phyloP scores from a whole-genome alignment of 2,797 vertebrate species.

The Odontamblyopus lacepedii region DNA sequence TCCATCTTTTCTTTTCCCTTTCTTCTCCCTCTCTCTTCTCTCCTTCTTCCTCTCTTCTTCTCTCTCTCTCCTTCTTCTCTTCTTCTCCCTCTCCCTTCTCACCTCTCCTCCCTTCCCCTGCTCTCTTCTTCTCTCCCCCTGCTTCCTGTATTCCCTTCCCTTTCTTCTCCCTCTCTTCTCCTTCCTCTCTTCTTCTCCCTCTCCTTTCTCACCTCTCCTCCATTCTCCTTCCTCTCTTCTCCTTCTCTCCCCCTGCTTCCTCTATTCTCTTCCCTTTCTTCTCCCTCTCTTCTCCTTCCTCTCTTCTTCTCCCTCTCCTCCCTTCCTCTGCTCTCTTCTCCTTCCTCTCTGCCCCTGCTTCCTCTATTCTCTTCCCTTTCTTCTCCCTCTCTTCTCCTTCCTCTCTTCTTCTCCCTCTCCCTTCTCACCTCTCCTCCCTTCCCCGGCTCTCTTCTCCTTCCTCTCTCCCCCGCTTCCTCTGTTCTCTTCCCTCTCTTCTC shows the following conservation, averaged over 20 bases:
- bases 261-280: slow-evolving; percentile 19
- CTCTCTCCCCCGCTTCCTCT: slow-evolving; percentile 51
- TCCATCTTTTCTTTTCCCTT: too few relatives aligned
- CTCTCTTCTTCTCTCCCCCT: not conserved
- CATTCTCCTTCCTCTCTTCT: slow-evolving; percentile 49
- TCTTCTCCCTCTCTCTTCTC: too few relatives aligned
- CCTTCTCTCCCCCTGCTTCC: slow-evolving; percentile 9
- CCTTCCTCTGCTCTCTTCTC: not conserved
- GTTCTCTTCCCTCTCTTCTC: not conserved
- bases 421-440: slow-evolving; percentile 55
- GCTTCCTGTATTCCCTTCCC: slow-evolving; percentile 14
- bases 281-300: slow-evolving; percentile 41
- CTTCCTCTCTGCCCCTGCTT: slow-evolving; percentile 48
- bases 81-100: slow-evolving; percentile 36
- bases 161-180: slow-evolving; percentile 44
- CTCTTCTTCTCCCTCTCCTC: slow-evolving; percentile 45
- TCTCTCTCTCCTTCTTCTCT: too few relatives aligned
- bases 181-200: too few relatives aligned
- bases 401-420: slow-evolving; percentile 27
- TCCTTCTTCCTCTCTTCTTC: slow-evolving; percentile 21
- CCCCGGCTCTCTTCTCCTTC: too few relatives aligned
- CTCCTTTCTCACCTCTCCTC: slow-evolving; percentile 9
- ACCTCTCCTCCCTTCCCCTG: slow-evolving; percentile 33
- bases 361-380: slow-evolving; percentile 23
- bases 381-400: not conserved